Percentiles rank a stretch among this genome's conserved stretches.
Conservation (phyloP, 2,113 vertebrate genomes). For the Machaerirhynchus nigripectus region DNA sequence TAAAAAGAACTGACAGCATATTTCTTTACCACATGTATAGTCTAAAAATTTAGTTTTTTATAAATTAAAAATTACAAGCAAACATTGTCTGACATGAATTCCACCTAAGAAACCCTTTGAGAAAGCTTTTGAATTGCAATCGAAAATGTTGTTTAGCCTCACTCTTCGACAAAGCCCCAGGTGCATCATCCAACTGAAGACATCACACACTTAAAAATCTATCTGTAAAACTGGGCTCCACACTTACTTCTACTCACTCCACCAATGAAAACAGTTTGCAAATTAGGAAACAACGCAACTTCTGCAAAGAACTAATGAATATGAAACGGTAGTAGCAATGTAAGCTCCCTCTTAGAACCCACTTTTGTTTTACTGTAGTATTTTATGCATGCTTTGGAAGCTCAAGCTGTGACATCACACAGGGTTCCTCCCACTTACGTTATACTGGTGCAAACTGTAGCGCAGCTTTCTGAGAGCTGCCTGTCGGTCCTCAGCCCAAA, state of each 20-base stretch:
- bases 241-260: not conserved
- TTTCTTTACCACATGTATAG: not conserved
- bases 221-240: not conserved
- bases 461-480: conserved; percentile 87
- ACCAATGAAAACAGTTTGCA: not conserved
- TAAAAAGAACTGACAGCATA: not conserved
- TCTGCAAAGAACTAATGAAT: not conserved
- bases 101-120: not conserved
- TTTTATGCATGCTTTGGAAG: not conserved
- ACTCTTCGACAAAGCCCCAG: not conserved
- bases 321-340: not conserved
- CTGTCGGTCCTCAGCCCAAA: conserved; percentile 90
- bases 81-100: not conserved
- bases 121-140: not conserved
- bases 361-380: not conserved
- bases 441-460: conserved; percentile 88
- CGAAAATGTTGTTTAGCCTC: not conserved
- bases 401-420: not conserved
- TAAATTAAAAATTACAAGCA: not conserved
- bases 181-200: not conserved
- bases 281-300: not conserved
- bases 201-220: not conserved
- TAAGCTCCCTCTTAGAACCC: not conserved
- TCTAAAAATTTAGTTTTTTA: not conserved
- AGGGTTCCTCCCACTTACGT: conserved; percentile 74